Evolutionary conservation across 2,888 invertebrate species (phyloP).

Genomic region (Malthinus flaveolus): DNA sequence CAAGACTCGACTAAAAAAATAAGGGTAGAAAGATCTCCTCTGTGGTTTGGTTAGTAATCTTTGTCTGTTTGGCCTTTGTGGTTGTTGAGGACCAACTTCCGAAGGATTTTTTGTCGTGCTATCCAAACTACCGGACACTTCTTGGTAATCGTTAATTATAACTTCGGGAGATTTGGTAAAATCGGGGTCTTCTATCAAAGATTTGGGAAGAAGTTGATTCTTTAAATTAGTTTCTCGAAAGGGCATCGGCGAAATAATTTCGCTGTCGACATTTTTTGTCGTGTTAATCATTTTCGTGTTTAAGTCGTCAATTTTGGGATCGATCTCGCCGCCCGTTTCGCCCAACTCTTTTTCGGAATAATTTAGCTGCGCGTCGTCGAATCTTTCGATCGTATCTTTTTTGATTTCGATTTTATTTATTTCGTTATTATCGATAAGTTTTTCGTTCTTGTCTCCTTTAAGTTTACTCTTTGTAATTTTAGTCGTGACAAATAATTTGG

Average conservation of each 20-base stretch:
- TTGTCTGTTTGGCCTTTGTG: conserved; percentile 55
- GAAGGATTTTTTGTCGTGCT: conserved; percentile 36
- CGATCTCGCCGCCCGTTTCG: conserved; percentile 11
- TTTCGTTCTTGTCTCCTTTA: conserved; percentile 15
- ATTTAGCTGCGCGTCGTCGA: conserved; percentile 8
- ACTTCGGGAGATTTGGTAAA: conserved; percentile 18
- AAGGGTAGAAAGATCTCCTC: conserved; percentile 59
- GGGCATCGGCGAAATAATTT: conserved; percentile 15
- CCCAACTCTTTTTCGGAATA: conserved; percentile 10
- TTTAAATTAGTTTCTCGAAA: conserved; percentile 26
- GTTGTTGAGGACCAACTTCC: conserved; percentile 44
- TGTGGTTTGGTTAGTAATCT: conserved; percentile 56
- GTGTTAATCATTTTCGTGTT: conserved; percentile 10
- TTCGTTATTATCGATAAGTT: conserved; percentile 7
- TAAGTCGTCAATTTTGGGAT: conserved; percentile 18
- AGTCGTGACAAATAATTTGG: conserved; percentile 38
- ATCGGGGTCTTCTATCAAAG: conserved; percentile 24
- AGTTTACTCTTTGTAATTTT: conserved; percentile 25
- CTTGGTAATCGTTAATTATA: conserved; percentile 9
- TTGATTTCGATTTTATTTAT: conserved; percentile 8
- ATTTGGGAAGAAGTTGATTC: conserved; percentile 40
- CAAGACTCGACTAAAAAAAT: conserved; percentile 59
- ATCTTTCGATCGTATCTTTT: conserved; percentile 10
- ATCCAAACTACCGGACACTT: conserved; percentile 21
- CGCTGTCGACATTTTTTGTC: conserved; percentile 19